A percentile compares a stretch with the other conserved stretches of the same genome.
These are phyloP conservation scores for Panthera leo DNA, from an alignment of 2,113 vertebrate genomes.

Conservation along the genomic window DNA sequence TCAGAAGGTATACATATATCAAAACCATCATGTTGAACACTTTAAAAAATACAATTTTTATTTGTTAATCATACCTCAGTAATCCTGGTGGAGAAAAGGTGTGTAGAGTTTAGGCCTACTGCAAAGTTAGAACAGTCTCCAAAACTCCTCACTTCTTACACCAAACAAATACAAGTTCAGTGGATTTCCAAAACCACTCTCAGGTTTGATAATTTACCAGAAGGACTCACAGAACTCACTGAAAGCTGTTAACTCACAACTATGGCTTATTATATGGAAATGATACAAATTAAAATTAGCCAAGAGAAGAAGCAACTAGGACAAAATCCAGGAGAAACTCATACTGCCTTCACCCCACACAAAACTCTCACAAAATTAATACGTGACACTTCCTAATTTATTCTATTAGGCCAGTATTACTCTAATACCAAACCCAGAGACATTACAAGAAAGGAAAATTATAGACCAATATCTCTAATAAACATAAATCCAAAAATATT, in stretches of 20 bases:
- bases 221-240: not conserved
- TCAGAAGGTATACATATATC: not conserved
- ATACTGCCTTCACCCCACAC: not conserved
- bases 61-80: not conserved
- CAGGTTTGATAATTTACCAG: not conserved
- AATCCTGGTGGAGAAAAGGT: not conserved
- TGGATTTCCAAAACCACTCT: not conserved
- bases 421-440: not conserved
- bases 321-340: not conserved
- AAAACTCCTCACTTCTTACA: not conserved
- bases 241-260: not conserved
- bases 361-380: not conserved
- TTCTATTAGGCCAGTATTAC: not conserved
- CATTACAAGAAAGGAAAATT: not conserved
- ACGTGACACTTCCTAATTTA: not conserved
- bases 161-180: not conserved
- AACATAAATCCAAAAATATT: not conserved
- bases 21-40: not conserved
- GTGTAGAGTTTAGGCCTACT: not conserved
- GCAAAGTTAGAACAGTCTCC: not conserved
- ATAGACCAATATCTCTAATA: not conserved
- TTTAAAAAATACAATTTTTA: not conserved
- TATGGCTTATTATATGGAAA: not conserved
- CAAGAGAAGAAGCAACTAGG: not conserved
- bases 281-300: conserved; percentile 5